Percentiles rank a stretch among this genome's conserved stretches.
These are phyloP conservation scores for Congeria kusceri DNA, from an alignment of 2,888 invertebrate genomes.

Conservation along the genomic window DNA sequence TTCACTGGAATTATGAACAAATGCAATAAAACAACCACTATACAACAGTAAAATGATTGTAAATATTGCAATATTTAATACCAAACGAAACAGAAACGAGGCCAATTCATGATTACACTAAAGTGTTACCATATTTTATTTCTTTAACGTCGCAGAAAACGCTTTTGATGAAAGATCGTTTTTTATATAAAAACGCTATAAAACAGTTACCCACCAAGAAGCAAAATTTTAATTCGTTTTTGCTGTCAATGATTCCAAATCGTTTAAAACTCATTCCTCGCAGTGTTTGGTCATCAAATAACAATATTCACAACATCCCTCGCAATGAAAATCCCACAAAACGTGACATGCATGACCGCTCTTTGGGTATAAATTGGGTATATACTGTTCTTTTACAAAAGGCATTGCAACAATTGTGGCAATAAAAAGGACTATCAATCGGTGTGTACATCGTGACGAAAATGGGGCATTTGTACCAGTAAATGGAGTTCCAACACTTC, in stretches of 20 bases:
- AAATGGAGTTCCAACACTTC: too few relatives aligned
- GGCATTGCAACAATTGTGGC: constrained; percentile 16
- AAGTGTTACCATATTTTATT: too few relatives aligned
- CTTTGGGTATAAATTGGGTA: constrained; percentile 39
- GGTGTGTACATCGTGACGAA: constrained; percentile 34
- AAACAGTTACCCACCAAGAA: constrained; percentile 7
- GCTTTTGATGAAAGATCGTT: background rate
- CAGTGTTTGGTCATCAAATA: constrained; percentile 33
- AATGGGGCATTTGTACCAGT: constrained; percentile 13
- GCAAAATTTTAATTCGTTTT: constrained; percentile 22
- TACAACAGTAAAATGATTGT: too few relatives aligned
- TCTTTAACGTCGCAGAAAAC: too few relatives aligned
- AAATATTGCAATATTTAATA: too few relatives aligned
- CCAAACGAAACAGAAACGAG: too few relatives aligned
- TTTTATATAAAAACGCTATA: background rate
- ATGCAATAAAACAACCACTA: too few relatives aligned
- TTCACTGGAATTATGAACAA: too few relatives aligned
- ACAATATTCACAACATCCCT: constrained; percentile 22
- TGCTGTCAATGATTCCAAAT: constrained; percentile 30
- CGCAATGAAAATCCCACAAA: constrained; percentile 49
- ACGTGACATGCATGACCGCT: constrained; percentile 25
- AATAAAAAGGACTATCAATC: constrained; percentile 14
- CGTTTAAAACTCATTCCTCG: constrained; percentile 35
- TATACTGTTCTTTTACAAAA: constrained; percentile 14
- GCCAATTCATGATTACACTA: too few relatives aligned